Evolutionary conservation across 2,888 invertebrate species (phyloP).

Genomic region (Parnassius mnemosyne): DNA sequence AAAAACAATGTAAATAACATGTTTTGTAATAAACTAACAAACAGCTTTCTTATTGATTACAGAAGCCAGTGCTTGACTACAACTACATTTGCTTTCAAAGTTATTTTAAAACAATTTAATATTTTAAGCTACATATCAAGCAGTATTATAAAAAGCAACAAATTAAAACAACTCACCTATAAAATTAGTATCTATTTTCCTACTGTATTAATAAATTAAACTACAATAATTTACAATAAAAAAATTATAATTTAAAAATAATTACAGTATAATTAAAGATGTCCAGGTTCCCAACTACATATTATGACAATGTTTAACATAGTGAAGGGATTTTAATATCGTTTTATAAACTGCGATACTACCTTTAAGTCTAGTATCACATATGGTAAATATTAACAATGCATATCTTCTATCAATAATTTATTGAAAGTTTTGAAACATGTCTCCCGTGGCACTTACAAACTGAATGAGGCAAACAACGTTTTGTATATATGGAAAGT

Average conservation of each 20-base stretch:
- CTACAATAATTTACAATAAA: conserved; percentile 60
- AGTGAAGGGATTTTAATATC: conserved; percentile 38
- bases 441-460: conserved; percentile 40
- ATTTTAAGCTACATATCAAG: no score
- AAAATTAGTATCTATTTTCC: not conserved
- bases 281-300: conserved; percentile 46
- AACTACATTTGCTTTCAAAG: no score
- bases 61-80: no score
- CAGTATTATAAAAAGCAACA: no score
- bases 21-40: no score
- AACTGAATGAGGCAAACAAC: conserved; percentile 53
- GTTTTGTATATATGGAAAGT: conserved; percentile 41
- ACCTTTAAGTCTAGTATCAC: conserved; percentile 48
- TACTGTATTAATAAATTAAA: conserved; percentile 38
- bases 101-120: no score
- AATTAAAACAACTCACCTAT: conserved; percentile 43
- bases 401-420: conserved; percentile 59
- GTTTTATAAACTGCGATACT: conserved; percentile 23
- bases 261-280: conserved; percentile 73
- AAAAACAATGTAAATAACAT: conserved; percentile 7
- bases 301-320: not conserved
- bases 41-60: no score
- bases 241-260: conserved; percentile 81
- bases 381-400: conserved; percentile 48
- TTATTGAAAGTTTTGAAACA: conserved; percentile 42